Evolutionary conservation across 37 sponge, comb jelly and placozoan species (phyloP).

Genomic region (Hexactinellida sp.): DNA sequence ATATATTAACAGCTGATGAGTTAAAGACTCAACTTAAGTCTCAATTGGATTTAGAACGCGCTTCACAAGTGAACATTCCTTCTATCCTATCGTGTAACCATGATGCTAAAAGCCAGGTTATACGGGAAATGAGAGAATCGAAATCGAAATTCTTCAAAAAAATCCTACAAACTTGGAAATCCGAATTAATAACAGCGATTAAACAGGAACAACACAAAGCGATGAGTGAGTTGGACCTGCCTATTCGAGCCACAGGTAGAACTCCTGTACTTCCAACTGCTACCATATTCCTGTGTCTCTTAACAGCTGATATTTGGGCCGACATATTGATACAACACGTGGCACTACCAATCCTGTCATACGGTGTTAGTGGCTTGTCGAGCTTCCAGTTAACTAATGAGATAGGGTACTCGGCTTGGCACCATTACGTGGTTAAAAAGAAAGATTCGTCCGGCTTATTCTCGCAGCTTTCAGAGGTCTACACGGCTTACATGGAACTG

Average conservation of each 20-base stretch:
- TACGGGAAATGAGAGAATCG: neutral
- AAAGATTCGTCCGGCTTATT: neutral
- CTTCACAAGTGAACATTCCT: neutral
- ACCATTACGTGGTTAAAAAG: neutral
- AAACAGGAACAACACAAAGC: neutral
- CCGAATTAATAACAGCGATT: neutral
- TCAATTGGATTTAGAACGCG: neutral
- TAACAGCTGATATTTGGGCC: slow-evolving; percentile 48
- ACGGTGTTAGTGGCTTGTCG: neutral
- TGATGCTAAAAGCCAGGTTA: neutral
- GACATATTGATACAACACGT: slow-evolving; percentile 43
- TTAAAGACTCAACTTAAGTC: neutral
- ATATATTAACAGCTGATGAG: neutral
- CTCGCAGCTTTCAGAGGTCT: neutral
- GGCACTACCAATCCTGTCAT: neutral
- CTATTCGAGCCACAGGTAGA: neutral
- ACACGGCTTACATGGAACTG: neutral
- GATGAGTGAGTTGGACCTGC: neutral
- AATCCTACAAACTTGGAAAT: neutral
- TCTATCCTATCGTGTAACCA: neutral
- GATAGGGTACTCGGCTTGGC: neutral
- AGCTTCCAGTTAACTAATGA: neutral
- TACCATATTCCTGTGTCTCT: slow-evolving; percentile 32
- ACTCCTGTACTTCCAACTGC: slow-evolving; percentile 19
- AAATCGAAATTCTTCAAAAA: neutral